Evolutionary conservation across 2,113 vertebrate genomes (phyloP), one percentile per base, ranked within the genome.

Genomic region (Dascyllus trimaculatus): DNA sequence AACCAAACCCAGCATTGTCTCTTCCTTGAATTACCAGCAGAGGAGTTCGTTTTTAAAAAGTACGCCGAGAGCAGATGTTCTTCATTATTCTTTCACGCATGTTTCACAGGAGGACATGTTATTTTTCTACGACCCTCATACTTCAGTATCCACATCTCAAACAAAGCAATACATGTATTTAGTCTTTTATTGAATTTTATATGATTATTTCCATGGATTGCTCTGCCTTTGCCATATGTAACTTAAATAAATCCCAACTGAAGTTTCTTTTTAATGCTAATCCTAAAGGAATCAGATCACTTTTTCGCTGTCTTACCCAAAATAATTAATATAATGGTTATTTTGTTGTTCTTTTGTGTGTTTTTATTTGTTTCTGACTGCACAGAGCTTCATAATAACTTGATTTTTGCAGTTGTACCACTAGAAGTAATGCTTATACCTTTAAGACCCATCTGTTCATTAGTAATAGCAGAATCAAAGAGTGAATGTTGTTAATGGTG

Each of bases 21-120:
- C 1, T 67, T 71, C 18, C 18, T 38, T 18, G 5, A 11, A 43
- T 38, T 45, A 18, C 35, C 46, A 17, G 51, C 21, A 54, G 70
- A 76, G 38, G 11, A 58, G 59, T 64, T 78, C 14, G 15, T 75
- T 78, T 78, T 62, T 53, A 24, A 65, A n/a, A 70, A 56, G 24
- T 58, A 17, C 46, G 64, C 11, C 32, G 9, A 63, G 46, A 74
- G 38, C 78, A 77, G 75, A 59, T 85, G 75, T 73, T 79, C 63
- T 80, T 57, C 53, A 71, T 84, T 64, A 57, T 43, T 66, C 8
- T n/a, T 56, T 60, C 29, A 56, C 64, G 69, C 26, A 0, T 58
- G 8, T 68, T 66, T 62, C 26, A 62, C 29, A 40, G 11, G 29
- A 65, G 18, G 22, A 59, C n/a, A 62, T 24, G 15, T 17, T 13